Evolutionary conservation across 2,113 vertebrate genomes (phyloP).

Genomic region (Rhynchomys soricoides): DNA sequence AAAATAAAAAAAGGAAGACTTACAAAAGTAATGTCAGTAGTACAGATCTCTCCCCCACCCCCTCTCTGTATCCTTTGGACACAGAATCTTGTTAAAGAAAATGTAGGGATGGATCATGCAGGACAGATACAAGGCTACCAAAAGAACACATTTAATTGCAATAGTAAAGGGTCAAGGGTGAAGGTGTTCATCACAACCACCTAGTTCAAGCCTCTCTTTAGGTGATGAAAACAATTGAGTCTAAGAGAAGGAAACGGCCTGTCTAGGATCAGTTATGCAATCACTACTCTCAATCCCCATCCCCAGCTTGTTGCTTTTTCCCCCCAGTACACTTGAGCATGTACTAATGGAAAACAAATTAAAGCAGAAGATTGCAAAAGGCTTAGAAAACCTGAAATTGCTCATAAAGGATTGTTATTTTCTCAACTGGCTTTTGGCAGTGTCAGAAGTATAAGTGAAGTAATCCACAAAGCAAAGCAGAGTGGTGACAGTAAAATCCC

Average conservation of each 20-base stretch:
- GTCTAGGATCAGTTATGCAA: neutral
- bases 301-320: conserved; percentile 2
- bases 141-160: conserved; percentile 8
- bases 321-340: conserved; percentile 47
- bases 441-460: conserved; percentile 58
- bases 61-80: no score
- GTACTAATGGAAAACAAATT: conserved; percentile 76
- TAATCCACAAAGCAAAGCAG: conserved; percentile 62
- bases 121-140: neutral
- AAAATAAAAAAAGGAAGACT: no score
- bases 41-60: neutral
- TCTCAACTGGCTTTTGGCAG: conserved; percentile 65
- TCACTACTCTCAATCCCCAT: neutral
- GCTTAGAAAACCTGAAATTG: conserved; percentile 71
- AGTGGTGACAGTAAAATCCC: conserved; percentile 61
- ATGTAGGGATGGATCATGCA: no score
- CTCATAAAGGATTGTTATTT: conserved; percentile 71
- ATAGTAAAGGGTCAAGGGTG: neutral
- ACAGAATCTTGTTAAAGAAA: no score
- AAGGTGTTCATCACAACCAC: neutral
- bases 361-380: conserved; percentile 64
- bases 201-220: neutral
- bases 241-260: neutral
- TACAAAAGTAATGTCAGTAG: neutral
- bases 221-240: conserved; percentile 29